Evolutionary conservation across 2,888 invertebrate genomes (phyloP), one percentile per base, ranked within the genome.

Genomic region (Stenichneumon culpator): DNA sequence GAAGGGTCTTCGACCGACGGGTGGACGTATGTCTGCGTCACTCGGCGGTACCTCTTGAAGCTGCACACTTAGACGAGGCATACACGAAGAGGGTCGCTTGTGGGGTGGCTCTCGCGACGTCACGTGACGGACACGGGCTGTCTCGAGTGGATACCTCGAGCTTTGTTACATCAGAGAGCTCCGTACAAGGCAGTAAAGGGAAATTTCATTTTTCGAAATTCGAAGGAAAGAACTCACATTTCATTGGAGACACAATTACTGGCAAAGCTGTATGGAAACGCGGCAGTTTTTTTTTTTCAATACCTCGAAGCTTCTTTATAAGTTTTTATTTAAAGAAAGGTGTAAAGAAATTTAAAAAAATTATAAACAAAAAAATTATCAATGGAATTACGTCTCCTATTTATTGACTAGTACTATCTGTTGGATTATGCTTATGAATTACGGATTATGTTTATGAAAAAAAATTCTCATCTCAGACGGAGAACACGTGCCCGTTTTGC

Each of bases 21-120:
- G 79, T 83, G 88, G 86, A 90, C 90, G 89, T 91, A 89, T 88
- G 89, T 90, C 89, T 88, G 87, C 86, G 89, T 90, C 90, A 89
- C 78, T 88, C 73, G 84, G 88, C 83, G 86, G 69, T 69, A 72
- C 79, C 36, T 60, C 79, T 70, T 52, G 47, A 70, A 22, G 63
- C 47, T 36, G 86, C 88, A 83, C 77, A 87, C 86, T 85, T 84
- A 60, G 54, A 69, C 16, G 22, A n/a, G 68, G 52, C 50, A 36
- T 60, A 50, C 32, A 78, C 63, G 57, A 70, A 77, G 70, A 67
- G 72, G 52, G 65, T 57, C 75, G 60, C 79, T 79, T 79, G 73
- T 19, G 63, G 50, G 19, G 25, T 5, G 19, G 47, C n/a, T 67
- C 65, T 60, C 36, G 16, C 22, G 52, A 77, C 47, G 63, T 32